Percentiles rank a stretch among this genome's conserved stretches.
Evolutionary conservation across 2,888 invertebrate genomes (phyloP).

Genomic region (Toxonevra muliebris): DNA sequence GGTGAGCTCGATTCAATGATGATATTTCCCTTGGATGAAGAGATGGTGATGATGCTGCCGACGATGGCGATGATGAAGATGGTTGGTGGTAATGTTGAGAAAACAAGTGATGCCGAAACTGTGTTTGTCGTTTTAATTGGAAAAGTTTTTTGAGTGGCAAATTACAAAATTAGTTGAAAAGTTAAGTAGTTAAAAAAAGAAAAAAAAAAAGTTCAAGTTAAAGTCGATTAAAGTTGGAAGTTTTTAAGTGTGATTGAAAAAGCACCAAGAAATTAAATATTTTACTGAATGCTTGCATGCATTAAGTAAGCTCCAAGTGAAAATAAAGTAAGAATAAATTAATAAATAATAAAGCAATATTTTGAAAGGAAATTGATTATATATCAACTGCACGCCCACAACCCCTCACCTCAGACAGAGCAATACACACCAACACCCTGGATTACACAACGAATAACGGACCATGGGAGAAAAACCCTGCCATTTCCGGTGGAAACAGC

Average conservation of each 20-base stretch:
- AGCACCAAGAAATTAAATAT: background rate
- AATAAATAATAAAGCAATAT: background rate
- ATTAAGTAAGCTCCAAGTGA: background rate
- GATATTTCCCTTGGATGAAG: background rate
- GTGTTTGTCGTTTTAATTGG: conserved; percentile 33
- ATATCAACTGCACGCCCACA: too few relatives aligned
- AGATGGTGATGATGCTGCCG: conserved; percentile 5
- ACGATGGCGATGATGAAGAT: conserved; percentile 27
- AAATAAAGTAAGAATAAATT: background rate
- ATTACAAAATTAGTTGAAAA: background rate
- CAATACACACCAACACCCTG: conserved; percentile 48
- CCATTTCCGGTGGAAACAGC: conserved; percentile 25
- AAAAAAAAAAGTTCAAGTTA: background rate
- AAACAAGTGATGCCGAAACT: conserved; percentile 10
- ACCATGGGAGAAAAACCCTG: conserved; percentile 60
- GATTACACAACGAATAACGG: conserved; percentile 56
- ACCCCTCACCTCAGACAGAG: too few relatives aligned
- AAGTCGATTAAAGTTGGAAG: background rate
- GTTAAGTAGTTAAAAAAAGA: background rate
- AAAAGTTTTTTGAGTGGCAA: conserved; percentile 27
- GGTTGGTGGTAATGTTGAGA: conserved; percentile 7
- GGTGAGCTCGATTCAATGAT: background rate
- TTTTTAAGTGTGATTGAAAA: background rate
- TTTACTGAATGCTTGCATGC: background rate
- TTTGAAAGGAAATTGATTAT: too few relatives aligned